Evolutionary conservation across 1,140 invertebrate genomes (phyloP), one percentile per base, ranked within the genome.

Genomic region (Adoxophyes honmai): DNA sequence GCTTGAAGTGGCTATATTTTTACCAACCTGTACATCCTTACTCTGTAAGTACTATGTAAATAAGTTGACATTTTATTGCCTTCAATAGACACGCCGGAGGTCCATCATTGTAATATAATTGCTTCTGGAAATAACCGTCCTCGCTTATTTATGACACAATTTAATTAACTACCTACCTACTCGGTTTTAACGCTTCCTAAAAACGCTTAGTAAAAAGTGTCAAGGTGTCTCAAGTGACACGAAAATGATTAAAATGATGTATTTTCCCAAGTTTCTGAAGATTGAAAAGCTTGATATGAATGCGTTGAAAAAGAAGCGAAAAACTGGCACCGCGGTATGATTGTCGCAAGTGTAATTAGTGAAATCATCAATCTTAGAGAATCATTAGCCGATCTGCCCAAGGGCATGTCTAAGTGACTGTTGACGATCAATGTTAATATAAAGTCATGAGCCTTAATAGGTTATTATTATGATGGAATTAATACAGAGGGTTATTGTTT

Each of bases 311-410:
- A 59, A 64, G 59, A 57, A 53, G 56, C 56, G 73, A 78, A 75
- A 73, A 75, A 55, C 65, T 59, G 35, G 15, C 55, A 73, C 71
- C 65, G 73, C 71, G 69, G 60, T 73, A 66, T 74, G 71, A 81
- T 79, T 86, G 82, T 86, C 80, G 65, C 78, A 68, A 63, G 63
- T 70, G 66, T 83, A 86, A 86, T 86, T 86, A 86, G 77, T 81
- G 36, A 72, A 75, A 78, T 73, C 80, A 86, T 86, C 75, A 82
- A 86, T 86, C 82, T 75, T 82, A 48, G 37, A 55, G 33, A 66
- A 67, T 70, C 78, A 82, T 81, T 83, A 86, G 73, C 59, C 53
- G 59, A 66, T 64, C 58, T 66, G 75, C 75, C 73, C 82, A 82
- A 83, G 82, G 80, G 73, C 78, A 73, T 56, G 59, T 74, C 72